Evolutionary conservation across 2,888 invertebrate genomes (phyloP), one percentile per base, ranked within the genome.

Genomic region (Polietes domitor): DNA sequence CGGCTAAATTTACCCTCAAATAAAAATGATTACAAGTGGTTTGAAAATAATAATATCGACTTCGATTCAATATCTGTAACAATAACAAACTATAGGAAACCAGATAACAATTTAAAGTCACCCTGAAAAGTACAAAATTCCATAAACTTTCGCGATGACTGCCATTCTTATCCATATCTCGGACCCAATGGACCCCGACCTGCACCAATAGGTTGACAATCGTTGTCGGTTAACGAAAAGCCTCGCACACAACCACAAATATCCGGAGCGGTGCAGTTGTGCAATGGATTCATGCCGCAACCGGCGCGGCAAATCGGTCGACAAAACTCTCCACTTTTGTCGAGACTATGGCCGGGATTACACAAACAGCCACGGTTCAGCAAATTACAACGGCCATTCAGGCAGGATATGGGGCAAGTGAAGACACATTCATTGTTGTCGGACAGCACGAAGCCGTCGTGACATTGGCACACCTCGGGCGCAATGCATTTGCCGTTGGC

Each of bases 321-420:
- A 87, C 96, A 96, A 88, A 93, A 94, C 85, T 93, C 93, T 24
- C 94, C 92, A 2, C 94, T 93, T 0, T 92, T 90, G 85, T 95
- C 94, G 80, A 94, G 89, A 41, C 89, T 93, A 87, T 93, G 95
- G 0, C 95, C 94, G 1, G 93, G 92, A 82, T 95, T 94, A 88
- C 96, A 96, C 10, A 94, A 92, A 83, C 96, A 96, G 63, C 93
- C 93, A 0, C 93, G 93, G 24, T 94, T 93, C 0, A 93, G 92
- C 85, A 94, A 92, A 9, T 85, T 85, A 86, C 96, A 96, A 6
- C 93, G 88, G 0, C 91, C 91, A 86, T 96, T 94, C 72, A 94
- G 93, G 86, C 96, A 96, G 26, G 89, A 89, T 75, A 92, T 82
- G 6, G 92, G 92, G 10, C 92, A 92, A 12, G 89, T 88, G 43